Evolutionary conservation across 2,797 vertebrate species (phyloP).

Genomic region (Eremophila alpestris): DNA sequence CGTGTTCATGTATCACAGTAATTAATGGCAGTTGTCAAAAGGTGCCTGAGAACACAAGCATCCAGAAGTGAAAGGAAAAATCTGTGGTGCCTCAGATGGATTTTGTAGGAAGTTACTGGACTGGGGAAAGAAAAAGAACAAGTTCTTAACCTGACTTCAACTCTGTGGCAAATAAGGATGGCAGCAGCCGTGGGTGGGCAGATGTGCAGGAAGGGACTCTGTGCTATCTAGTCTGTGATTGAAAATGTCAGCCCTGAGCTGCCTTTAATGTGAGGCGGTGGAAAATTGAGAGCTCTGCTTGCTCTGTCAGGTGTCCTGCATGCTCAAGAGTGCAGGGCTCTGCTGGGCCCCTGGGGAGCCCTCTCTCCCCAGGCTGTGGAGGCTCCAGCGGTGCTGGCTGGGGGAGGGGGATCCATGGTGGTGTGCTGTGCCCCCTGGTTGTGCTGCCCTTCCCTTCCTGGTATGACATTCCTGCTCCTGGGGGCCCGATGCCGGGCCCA

Average conservation of each 20-base stretch:
- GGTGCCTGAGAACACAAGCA: background rate
- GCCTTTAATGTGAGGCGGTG: background rate
- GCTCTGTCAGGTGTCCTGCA: rapidly evolving
- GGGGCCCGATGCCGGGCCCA: rapidly evolving
- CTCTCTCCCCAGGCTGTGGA: background rate
- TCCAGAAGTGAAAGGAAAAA: background rate
- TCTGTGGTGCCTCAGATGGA: background rate
- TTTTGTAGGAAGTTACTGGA: background rate
- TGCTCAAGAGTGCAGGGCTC: background rate
- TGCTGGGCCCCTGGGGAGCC: background rate
- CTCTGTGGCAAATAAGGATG: background rate
- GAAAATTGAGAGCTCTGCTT: background rate
- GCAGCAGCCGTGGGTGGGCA: background rate
- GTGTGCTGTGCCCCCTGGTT: background rate
- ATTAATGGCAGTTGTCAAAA: background rate
- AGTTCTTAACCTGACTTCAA: background rate
- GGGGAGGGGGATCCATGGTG: background rate
- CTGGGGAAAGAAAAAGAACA: background rate
- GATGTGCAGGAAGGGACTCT: background rate
- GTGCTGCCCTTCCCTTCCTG: background rate
- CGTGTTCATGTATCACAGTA: background rate
- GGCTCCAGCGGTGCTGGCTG: background rate
- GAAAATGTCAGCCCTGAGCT: background rate
- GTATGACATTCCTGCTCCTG: rapidly evolving
- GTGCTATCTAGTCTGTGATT: background rate